phyloP scores from a whole-genome alignment of 2,888 invertebrate genomes.

The Notocelia uddmanniana region DNA sequence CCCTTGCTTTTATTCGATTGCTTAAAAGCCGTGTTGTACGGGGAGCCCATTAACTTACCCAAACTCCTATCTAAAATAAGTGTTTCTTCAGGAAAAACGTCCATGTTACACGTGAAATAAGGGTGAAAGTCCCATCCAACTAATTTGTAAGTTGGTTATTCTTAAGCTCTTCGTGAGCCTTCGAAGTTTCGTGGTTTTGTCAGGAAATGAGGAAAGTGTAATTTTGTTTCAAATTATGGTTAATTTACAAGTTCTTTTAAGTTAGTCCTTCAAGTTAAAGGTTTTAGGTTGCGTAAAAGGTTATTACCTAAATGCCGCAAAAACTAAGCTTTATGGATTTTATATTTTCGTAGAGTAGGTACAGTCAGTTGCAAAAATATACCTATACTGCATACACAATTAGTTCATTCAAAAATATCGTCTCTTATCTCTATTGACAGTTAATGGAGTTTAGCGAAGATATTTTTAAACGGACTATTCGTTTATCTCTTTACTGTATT shows the following conservation, averaged over 20 bases:
- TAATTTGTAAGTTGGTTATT: neutral
- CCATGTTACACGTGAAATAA: neutral
- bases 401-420: no score
- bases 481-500: no score
- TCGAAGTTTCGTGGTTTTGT: slow-evolving; percentile 8
- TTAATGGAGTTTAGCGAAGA: no score
- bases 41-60: neutral
- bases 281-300: neutral
- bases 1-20: slow-evolving; percentile 11
- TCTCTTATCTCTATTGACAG: no score
- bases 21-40: slow-evolving; percentile 12
- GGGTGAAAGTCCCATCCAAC: neutral
- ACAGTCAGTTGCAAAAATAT: no score
- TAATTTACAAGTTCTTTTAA: slow-evolving; percentile 17
- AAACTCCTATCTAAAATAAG: neutral
- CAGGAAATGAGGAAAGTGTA: slow-evolving; percentile 13
- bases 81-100: slow-evolving; percentile 2
- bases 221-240: slow-evolving; percentile 11
- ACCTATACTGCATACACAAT: no score
- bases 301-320: neutral
- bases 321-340: no score
- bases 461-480: no score
- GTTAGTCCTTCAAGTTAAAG: neutral
- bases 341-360: no score
- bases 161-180: neutral